A percentile compares a stretch with the other conserved stretches of the same genome.
phyloP scores from a whole-genome alignment of 2,113 vertebrate species.

The Campylorhamphus procurvoides region DNA sequence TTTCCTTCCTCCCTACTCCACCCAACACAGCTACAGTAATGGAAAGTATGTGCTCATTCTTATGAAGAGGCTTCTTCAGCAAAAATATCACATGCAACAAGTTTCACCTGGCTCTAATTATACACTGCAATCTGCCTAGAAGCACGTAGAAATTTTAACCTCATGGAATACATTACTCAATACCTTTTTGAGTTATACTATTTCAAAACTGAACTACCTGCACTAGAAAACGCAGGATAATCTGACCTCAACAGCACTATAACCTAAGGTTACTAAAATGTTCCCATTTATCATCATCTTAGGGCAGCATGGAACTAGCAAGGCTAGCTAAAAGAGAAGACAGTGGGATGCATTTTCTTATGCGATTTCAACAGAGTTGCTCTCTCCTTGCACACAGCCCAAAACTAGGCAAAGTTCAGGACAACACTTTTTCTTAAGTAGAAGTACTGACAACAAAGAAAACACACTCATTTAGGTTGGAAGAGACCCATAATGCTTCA shows the following conservation, averaged over 20 bases:
- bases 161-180: not conserved
- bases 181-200: fast-evolving
- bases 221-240: not conserved
- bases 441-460: not conserved
- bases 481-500: not conserved
- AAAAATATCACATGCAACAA: not conserved
- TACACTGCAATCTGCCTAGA: not conserved
- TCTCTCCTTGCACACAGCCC: not conserved
- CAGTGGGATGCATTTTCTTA: not conserved
- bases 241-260: not conserved
- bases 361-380: fast-evolving
- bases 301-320: not conserved
- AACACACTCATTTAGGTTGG: not conserved
- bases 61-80: not conserved
- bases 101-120: not conserved
- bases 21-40: not conserved
- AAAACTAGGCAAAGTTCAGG: not conserved
- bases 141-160: not conserved
- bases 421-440: not conserved
- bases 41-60: not conserved
- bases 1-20: not conserved
- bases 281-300: not conserved
- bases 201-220: not conserved
- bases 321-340: not conserved
- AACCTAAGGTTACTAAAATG: not conserved